Evolutionary conservation across 2,113 vertebrate genomes (phyloP).

Genomic region (Toxostoma redivivum): DNA sequence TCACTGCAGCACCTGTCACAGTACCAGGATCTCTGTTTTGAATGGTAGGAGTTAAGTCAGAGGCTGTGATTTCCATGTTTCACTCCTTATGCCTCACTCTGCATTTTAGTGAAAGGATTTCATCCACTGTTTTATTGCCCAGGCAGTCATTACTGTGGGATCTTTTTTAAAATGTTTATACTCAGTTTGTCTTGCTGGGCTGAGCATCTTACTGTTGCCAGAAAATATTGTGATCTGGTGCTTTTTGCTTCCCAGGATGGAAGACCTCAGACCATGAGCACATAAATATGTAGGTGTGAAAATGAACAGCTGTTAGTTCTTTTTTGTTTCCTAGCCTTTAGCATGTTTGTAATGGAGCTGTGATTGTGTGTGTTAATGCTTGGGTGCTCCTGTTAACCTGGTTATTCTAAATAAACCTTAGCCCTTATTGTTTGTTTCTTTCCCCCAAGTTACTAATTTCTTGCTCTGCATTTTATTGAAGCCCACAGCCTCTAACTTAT

Average conservation of each 20-base stretch:
- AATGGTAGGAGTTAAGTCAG: background rate
- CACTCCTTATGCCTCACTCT: background rate
- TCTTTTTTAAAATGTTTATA: background rate
- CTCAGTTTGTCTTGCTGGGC: background rate
- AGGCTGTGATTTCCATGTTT: background rate
- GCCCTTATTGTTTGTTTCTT: background rate
- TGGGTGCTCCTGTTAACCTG: background rate
- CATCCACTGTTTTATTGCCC: background rate
- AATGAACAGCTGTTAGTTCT: background rate
- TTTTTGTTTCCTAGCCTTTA: background rate
- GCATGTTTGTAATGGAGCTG: background rate
- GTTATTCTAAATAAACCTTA: background rate
- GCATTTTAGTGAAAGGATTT: background rate
- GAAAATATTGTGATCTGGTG: background rate
- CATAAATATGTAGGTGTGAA: background rate
- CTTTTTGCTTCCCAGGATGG: background rate
- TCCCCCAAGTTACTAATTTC: background rate
- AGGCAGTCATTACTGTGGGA: background rate
- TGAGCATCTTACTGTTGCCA: background rate
- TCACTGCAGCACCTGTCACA: background rate
- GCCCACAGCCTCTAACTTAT: background rate
- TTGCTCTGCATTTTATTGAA: background rate
- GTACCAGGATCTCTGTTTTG: background rate
- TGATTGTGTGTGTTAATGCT: background rate
- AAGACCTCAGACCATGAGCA: background rate